phyloP scores from a whole-genome alignment of 2,888 invertebrate species.

The Caenorhabditis sp. region DNA sequence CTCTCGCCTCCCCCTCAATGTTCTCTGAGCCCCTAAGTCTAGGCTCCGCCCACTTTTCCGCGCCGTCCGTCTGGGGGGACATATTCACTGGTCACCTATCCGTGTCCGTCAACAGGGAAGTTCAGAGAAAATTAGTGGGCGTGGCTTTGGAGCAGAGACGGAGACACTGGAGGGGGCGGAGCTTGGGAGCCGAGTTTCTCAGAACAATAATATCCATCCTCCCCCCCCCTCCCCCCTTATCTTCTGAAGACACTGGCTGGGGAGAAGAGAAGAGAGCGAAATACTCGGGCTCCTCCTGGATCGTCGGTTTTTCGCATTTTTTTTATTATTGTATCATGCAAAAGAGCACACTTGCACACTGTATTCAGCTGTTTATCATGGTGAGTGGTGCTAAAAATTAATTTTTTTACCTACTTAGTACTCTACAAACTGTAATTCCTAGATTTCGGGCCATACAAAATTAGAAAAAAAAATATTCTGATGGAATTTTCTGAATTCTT shows the following conservation, averaged over 20 bases:
- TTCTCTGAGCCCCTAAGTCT: neutral
- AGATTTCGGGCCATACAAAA: too few relatives aligned
- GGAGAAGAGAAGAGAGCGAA: too few relatives aligned
- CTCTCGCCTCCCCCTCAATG: neutral
- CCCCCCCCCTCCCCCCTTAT: too few relatives aligned
- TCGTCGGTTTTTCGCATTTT: neutral
- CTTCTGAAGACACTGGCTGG: too few relatives aligned
- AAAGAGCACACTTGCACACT: slow-evolving; percentile 5
- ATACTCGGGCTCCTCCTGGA: too few relatives aligned
- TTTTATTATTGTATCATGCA: neutral
- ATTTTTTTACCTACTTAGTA: too few relatives aligned
- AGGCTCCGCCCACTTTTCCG: neutral
- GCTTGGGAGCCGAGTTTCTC: neutral
- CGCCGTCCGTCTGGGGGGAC: too few relatives aligned
- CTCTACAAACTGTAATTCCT: too few relatives aligned
- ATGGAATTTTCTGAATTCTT: too few relatives aligned
- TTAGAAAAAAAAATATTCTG: too few relatives aligned
- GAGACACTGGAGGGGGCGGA: neutral
- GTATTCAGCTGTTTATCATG: neutral
- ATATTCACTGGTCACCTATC: neutral
- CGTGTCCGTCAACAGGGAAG: neutral
- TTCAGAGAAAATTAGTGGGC: neutral
- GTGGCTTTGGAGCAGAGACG: neutral
- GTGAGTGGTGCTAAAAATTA: too few relatives aligned
- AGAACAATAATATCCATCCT: neutral